Conservation (phyloP, 2,888 invertebrate genomes). For the Perithous albicinctus region DNA sequence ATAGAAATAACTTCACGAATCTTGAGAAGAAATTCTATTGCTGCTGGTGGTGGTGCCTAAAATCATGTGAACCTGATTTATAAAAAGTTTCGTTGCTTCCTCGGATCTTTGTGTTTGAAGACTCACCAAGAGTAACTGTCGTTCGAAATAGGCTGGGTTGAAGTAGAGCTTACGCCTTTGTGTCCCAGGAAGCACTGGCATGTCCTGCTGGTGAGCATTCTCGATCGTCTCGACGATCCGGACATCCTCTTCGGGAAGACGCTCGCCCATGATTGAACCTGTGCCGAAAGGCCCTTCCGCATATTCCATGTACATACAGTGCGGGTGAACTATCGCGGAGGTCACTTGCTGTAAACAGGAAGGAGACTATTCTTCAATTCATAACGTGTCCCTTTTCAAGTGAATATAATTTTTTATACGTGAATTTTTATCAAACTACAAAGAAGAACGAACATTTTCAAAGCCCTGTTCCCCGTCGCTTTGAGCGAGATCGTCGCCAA, state of each 20-base stretch:
- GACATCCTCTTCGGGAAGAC: constrained; percentile 93
- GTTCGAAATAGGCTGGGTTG: constrained; percentile 96
- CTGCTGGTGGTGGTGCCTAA: constrained; percentile 96
- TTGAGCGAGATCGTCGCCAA: constrained; percentile 78
- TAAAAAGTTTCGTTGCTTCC: neutral
- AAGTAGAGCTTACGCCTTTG: constrained; percentile 93
- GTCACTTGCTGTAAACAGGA: constrained; percentile 86
- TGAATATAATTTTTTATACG: too few species aligned
- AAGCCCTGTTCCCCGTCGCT: constrained; percentile 79
- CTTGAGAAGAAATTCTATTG: constrained; percentile 94
- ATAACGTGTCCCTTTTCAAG: neutral
- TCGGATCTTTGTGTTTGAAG: neutral
- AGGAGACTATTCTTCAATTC: constrained; percentile 28
- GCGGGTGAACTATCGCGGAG: constrained; percentile 90
- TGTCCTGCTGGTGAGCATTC: constrained; percentile 81
- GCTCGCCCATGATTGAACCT: constrained; percentile 85
- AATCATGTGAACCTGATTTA: constrained; percentile 75
- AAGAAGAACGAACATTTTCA: constrained; percentile 76
- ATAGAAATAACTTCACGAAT: constrained; percentile 96
- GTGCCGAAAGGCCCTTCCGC: constrained; percentile 82
- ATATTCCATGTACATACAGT: constrained; percentile 79
- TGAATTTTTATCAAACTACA: too few species aligned
- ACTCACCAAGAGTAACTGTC: constrained; percentile 92
- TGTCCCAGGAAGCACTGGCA: constrained; percentile 86
- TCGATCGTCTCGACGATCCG: constrained; percentile 93